Evolutionary conservation across 2,797 vertebrate species (phyloP).

Genomic region (Coregonus suidteri): DNA sequence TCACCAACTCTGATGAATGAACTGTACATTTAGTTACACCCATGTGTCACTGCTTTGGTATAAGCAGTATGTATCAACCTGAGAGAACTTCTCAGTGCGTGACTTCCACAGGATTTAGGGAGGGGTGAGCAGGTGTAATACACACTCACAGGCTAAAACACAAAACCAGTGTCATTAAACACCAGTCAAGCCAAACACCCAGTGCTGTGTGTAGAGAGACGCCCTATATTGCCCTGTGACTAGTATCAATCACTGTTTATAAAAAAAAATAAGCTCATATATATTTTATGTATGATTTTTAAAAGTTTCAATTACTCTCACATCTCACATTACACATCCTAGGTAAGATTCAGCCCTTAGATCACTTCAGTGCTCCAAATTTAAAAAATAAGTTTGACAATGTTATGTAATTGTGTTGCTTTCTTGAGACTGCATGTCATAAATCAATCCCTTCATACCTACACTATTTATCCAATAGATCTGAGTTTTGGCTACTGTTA

Average conservation of each 20-base stretch:
- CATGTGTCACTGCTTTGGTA: background rate
- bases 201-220: constrained; percentile 24
- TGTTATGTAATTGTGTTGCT: constrained; percentile 1
- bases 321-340: too few species aligned
- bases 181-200: constrained; percentile 36
- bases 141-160: constrained; percentile 42
- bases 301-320: too few species aligned
- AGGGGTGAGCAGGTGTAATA: constrained; percentile 12
- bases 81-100: background rate
- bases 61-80: background rate
- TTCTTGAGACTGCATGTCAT: background rate
- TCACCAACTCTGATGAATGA: background rate
- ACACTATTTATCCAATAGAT: background rate
- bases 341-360: too few species aligned
- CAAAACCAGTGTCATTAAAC: constrained; percentile 26
- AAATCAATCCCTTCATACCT: background rate
- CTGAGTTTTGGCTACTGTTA: background rate
- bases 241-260: background rate
- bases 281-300: too few species aligned
- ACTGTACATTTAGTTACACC: background rate
- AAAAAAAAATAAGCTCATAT: background rate
- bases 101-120: constrained; percentile 5
- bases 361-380: background rate
- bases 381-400: background rate
- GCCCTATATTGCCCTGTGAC: background rate